Evolutionary conservation across 2,888 invertebrate species (phyloP), one percentile per base, ranked within the genome.

Genomic region (Pediacus dermestoides): DNA sequence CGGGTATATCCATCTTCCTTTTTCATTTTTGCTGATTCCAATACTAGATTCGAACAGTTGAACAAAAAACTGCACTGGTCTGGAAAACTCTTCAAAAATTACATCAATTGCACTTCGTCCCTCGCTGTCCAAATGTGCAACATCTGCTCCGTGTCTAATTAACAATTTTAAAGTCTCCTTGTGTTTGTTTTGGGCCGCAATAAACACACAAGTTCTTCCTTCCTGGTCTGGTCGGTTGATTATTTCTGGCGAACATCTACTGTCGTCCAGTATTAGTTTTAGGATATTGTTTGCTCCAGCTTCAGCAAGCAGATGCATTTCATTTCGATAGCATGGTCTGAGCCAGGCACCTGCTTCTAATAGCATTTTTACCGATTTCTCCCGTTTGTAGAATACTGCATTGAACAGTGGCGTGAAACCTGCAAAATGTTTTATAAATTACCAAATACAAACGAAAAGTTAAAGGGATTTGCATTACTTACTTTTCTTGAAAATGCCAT

Each of bases 161-260:
- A 77, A 60, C 25, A 71, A 52, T 46, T 67, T 63, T 21, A 75
- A 62, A 48, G 74, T 74, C 30, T 71, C 68, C 22, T 68, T 67
- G 40, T 74, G 71, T 14, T 74, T 74, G 39, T 69, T 67, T 40
- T 66, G 69, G 8, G 75, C 74, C 12, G 78, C 77, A 36, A 70
- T 65, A 51, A 76, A 76, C 6, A 77, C 64, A 8, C 77, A 71
- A 9, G 76, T 75, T 6, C 74, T 64, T 16, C 72, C 68, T 9
- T 56, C 53, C 48, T 53, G 42, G 28, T 65, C 63, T 3, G 42
- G 42, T 27, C 42, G 48, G 37, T 63, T 61, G 13, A 61, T 45
- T 16, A 56, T 46, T 15, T 53, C 52, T 4, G 45, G 35, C 9
- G 49, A 52, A 30, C 58, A 53, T 34, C 54, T 46, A 21, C 49